Base-by-base conservation (phyloP, 2,113 vertebrate species). In the Megalops atlanticus region DNA sequence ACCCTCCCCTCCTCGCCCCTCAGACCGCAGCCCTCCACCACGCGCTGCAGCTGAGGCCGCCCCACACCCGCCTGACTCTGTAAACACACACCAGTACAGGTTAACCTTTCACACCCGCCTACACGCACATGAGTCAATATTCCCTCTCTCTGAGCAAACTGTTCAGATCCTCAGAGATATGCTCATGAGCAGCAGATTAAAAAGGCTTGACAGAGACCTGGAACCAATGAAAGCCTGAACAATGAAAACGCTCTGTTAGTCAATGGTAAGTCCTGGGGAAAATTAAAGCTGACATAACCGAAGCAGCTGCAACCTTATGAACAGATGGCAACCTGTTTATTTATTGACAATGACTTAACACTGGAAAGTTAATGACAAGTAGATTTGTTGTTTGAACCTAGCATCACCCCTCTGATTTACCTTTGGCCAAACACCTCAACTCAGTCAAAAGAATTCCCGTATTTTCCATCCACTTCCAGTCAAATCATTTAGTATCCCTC, bases 311-410 rank as follows among this genome's bases (percentile, higher is more conserved):
- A 64, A 3, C 74, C n/a, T 78, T 52, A 41, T 24, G 15, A 78
- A 31, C 52, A 64, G n/a, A 68, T 33, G 21, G 24, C 33, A 15
- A 36, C 35, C 27, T 35, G 33, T 71, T 71, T 64, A 58, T 4
- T 43, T 54, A 39, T 24, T 68, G 12, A 27, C 38, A 41, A 78
- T 54, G 36, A 27, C 38, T 2, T 78, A 4, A 24, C 24, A 16
- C 54, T 78, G 36, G 54, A 77, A 64, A 41, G 15, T 41, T 68
- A 78, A 78, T 68, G 54, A 43, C 54, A 78, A 36, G 21, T 68
- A 52, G 16, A 27, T 15, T 52, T 64, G 76, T 77, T 39, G 38
- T 40, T 43, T 11, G 49, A 78, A 70, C 58, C 4, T 31, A 64
- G 58, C 58, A 64, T 64, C n/a, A 64, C 58, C 24, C 58, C 58